Conservation (phyloP, 1,140 invertebrate genomes). For the Calliphora vicina region DNA sequence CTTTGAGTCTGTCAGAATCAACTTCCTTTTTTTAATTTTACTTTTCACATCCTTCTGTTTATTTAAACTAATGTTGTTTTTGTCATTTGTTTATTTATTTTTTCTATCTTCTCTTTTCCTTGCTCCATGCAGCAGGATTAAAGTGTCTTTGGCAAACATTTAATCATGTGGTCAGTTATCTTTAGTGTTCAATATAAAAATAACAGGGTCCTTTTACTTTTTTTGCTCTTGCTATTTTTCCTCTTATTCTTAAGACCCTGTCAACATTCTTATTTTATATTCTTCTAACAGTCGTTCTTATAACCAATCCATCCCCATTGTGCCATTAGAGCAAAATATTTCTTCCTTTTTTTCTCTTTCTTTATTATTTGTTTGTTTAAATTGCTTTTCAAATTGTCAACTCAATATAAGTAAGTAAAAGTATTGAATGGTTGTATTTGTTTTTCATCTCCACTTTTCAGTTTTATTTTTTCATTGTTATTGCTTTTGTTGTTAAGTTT, state of each 20-base stretch:
- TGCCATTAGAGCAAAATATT: background rate
- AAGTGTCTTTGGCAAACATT: conserved; percentile 5
- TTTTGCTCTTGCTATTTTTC: background rate
- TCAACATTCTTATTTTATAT: background rate
- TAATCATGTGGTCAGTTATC: conserved; percentile 13
- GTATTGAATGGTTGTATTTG: background rate
- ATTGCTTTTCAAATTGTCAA: conserved; percentile 1
- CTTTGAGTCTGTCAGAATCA: too few relatives aligned
- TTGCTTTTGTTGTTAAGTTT: background rate
- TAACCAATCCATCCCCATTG: too few relatives aligned
- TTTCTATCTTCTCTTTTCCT: too few relatives aligned
- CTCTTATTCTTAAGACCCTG: background rate
- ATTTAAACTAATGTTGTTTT: too few relatives aligned
- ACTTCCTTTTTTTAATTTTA: too few relatives aligned
- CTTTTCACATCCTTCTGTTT: too few relatives aligned
- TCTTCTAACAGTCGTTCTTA: background rate
- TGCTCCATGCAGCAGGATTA: background rate
- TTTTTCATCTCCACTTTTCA: background rate
- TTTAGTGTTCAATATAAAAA: background rate
- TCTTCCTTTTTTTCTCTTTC: background rate
- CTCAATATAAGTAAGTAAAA: background rate
- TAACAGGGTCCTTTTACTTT: background rate
- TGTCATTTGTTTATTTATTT: too few relatives aligned
- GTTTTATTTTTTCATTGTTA: background rate
- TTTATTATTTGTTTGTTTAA: background rate